These are phyloP conservation scores for Lathronympha strigana DNA, from an alignment of 2,888 invertebrate species.

Conservation along the genomic window DNA sequence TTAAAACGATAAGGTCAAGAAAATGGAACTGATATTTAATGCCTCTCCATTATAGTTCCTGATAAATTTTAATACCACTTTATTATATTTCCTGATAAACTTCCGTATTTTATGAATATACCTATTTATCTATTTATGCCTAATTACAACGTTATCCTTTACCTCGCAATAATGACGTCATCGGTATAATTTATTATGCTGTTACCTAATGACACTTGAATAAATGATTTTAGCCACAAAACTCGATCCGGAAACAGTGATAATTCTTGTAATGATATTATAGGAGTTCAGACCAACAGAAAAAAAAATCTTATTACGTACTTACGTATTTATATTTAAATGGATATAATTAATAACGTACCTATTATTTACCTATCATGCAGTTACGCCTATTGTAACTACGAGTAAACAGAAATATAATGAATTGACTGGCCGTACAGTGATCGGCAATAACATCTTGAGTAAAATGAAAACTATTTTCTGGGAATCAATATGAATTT, in stretches of 20 bases:
- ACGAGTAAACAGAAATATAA: neutral
- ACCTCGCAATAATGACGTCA: neutral
- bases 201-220: too few species aligned
- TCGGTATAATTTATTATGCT: neutral
- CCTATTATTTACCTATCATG: neutral
- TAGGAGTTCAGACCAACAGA: neutral
- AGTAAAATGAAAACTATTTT: too few species aligned
- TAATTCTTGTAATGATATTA: neutral
- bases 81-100: neutral
- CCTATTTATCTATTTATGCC: neutral
- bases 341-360: neutral
- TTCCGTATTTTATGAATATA: neutral
- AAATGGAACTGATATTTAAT: neutral
- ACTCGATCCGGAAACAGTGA: too few species aligned
- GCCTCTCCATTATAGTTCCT: neutral
- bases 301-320: neutral
- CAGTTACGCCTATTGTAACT: constrained; percentile 1
- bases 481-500: too few species aligned
- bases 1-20: neutral
- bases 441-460: neutral
- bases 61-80: too few species aligned
- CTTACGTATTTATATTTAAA: neutral
- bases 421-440: constrained; percentile 3
- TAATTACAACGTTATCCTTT: neutral
- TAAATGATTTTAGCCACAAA: too few species aligned